Evolutionary conservation across 2,888 invertebrate species (phyloP).

Genomic region (Ophion costatus): DNA sequence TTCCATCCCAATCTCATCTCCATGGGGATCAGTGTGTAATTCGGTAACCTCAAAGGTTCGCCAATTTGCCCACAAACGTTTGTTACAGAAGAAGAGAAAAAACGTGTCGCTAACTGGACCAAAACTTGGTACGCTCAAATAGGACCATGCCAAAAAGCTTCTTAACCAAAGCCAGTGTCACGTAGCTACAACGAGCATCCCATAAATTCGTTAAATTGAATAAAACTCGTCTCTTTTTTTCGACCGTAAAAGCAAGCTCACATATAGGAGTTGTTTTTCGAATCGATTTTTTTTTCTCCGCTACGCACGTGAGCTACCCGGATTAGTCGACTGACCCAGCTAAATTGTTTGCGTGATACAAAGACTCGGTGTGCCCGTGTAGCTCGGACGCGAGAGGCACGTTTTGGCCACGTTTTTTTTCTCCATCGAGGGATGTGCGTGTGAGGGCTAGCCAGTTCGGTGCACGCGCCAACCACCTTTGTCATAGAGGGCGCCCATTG

Average conservation of each 20-base stretch:
- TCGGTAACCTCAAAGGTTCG: neutral
- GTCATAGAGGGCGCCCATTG: slow-evolving; percentile 34
- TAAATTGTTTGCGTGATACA: slow-evolving; percentile 32
- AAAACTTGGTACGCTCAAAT: neutral
- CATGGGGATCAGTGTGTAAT: neutral
- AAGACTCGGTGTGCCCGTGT: slow-evolving; percentile 22
- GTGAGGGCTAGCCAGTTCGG: slow-evolving; percentile 32
- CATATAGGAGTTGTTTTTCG: slow-evolving; percentile 6
- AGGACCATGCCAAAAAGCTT: neutral
- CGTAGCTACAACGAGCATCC: neutral
- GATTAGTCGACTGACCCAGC: slow-evolving; percentile 39
- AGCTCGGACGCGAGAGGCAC: slow-evolving; percentile 20
- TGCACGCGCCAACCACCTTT: slow-evolving; percentile 37
- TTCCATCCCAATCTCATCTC: neutral
- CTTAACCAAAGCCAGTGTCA: neutral
- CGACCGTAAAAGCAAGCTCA: neutral
- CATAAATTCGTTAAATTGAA: neutral
- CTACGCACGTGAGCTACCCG: slow-evolving; percentile 8
- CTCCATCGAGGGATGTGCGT: slow-evolving; percentile 36
- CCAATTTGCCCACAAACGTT: neutral
- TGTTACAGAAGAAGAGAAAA: neutral
- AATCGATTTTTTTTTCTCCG: slow-evolving; percentile 42
- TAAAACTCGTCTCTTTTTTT: neutral
- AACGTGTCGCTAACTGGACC: neutral
- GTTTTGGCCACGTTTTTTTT: slow-evolving; percentile 36